These are phyloP conservation scores for Mastacembelus armatus DNA, from an alignment of 2,797 vertebrate species.

Conservation along the genomic window DNA sequence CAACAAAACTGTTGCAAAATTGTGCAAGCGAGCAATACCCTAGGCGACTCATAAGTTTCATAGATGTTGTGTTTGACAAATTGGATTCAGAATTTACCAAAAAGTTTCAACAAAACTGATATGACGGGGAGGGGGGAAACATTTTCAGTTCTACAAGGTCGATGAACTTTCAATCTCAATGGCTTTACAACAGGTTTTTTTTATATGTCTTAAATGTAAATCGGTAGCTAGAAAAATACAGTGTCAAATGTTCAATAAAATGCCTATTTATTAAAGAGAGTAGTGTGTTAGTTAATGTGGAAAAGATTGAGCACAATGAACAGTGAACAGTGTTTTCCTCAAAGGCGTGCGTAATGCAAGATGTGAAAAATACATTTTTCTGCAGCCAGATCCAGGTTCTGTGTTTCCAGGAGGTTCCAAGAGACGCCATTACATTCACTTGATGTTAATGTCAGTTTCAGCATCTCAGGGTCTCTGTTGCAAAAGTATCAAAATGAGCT, in stretches of 20 bases:
- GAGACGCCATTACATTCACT: constrained; percentile 27
- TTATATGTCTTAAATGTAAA: too few relatives aligned
- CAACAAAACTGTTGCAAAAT: constrained; percentile 16
- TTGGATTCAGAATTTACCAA: neutral
- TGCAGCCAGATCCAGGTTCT: constrained; percentile 19
- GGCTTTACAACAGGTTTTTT: too few relatives aligned
- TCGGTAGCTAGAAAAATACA: too few relatives aligned
- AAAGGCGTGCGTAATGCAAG: neutral
- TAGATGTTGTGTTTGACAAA: constrained; percentile 20
- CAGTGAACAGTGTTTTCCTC: neutral
- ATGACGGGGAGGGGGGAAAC: neutral
- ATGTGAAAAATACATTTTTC: neutral
- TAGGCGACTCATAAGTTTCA: constrained; percentile 14
- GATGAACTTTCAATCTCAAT: too few relatives aligned
- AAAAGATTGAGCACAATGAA: too few relatives aligned
- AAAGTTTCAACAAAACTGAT: constrained; percentile 1
- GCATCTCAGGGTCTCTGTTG: constrained; percentile 45
- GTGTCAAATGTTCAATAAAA: too few relatives aligned
- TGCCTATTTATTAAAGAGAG: too few relatives aligned
- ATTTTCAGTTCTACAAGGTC: too few relatives aligned
- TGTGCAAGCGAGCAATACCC: constrained; percentile 10
- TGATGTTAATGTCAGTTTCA: constrained; percentile 52
- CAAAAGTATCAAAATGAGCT: constrained; percentile 39
- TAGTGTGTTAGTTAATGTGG: too few relatives aligned
- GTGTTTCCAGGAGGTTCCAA: constrained; percentile 22